Percentiles rank a stretch among this genome's conserved stretches.
phyloP scores from a whole-genome alignment of 2,113 vertebrate species.

The Poecile atricapillus region DNA sequence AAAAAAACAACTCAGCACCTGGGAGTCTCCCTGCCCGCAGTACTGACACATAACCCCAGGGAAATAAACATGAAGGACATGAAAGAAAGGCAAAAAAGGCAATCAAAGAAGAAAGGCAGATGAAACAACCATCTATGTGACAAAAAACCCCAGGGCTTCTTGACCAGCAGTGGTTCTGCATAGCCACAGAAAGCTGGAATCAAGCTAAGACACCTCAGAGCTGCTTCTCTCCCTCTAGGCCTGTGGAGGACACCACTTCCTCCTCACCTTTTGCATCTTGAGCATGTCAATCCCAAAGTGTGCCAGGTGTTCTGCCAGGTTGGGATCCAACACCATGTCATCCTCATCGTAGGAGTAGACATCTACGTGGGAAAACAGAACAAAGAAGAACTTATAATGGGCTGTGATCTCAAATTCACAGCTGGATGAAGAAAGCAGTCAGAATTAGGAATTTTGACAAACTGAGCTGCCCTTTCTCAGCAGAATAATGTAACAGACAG shows the following conservation, averaged over 20 bases:
- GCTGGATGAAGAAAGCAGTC: not conserved
- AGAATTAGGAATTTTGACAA: not conserved
- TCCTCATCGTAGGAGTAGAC: conserved; percentile 98
- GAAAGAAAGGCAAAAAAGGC: not conserved
- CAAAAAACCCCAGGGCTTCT: not conserved
- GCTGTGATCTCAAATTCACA: not conserved
- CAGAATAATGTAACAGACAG: not conserved
- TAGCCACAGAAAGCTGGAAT: not conserved
- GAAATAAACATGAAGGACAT: not conserved
- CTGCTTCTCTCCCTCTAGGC: not conserved
- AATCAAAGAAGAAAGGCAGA: not conserved
- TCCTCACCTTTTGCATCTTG: conserved; percentile 94
- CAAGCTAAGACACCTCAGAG: not conserved
- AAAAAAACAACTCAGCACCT: not conserved
- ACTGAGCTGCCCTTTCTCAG: not conserved
- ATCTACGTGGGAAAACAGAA: conserved; percentile 68
- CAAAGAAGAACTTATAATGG: not conserved
- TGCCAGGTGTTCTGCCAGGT: conserved; percentile 90
- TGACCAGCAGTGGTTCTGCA: not conserved
- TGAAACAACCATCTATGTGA: not conserved
- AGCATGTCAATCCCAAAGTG: conserved; percentile 99
- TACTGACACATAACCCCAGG: not conserved
- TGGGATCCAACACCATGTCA: conserved; percentile 96
- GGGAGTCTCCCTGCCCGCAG: not conserved
- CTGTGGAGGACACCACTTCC: not conserved